These are phyloP conservation scores for Schizaphis graminum DNA, from an alignment of 2,888 invertebrate species.

Conservation along the genomic window DNA sequence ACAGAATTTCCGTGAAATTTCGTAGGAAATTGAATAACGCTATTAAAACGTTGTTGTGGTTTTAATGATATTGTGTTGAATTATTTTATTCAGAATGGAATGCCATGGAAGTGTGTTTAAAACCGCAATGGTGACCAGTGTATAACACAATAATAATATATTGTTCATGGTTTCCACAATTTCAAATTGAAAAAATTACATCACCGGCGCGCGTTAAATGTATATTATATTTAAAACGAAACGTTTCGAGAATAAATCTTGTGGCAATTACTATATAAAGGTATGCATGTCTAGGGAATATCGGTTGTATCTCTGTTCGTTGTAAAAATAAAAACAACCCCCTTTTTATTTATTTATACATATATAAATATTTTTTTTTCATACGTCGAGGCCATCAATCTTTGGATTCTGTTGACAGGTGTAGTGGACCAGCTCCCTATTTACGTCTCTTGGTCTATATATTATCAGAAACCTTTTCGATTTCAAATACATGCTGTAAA, in stretches of 20 bases:
- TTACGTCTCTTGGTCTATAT: not conserved
- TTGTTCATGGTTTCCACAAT: constrained; percentile 38
- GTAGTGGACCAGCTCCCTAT: constrained; percentile 4
- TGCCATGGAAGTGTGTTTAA: not conserved
- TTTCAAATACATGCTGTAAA: not conserved
- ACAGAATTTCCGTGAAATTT: not conserved
- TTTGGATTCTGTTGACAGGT: constrained; percentile 58
- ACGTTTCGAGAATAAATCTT: constrained; percentile 52
- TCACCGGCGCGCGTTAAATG: not conserved
- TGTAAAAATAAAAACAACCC: constrained; percentile 33
- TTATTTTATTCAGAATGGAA: constrained; percentile 44
- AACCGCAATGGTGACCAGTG: not conserved
- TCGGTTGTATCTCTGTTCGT: constrained; percentile 16
- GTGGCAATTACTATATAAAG: constrained; percentile 37
- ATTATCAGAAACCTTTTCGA: constrained; percentile 45
- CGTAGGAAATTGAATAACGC: constrained; percentile 37
- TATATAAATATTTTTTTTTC: constrained; percentile 14
- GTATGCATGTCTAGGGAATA: not conserved
- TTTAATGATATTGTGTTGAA: not conserved
- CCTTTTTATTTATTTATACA: constrained; percentile 8
- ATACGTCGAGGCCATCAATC: constrained; percentile 47
- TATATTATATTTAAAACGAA: constrained; percentile 27
- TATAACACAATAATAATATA: not conserved
- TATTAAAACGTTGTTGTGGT: not conserved
- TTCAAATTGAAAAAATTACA: constrained; percentile 57